A percentile compares a stretch with the other conserved stretches of the same genome.
Evolutionary conservation across 2,888 invertebrate species (phyloP).

Genomic region (Ornithoptera alexandrae): DNA sequence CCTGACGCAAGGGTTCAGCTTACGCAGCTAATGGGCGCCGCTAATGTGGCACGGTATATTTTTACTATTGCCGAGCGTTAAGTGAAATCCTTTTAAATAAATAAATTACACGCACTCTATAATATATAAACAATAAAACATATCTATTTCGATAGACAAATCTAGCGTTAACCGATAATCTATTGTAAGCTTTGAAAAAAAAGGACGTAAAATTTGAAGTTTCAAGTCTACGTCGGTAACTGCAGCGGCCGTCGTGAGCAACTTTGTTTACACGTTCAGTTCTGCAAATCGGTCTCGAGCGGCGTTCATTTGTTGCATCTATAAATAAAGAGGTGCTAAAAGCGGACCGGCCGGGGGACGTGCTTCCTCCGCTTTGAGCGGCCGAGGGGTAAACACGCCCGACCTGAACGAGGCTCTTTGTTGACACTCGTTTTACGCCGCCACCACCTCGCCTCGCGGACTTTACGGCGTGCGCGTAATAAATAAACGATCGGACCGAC

Average conservation of each 20-base stretch:
- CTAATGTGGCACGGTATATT: not conserved
- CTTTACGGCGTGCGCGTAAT: conserved; percentile 59
- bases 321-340: conserved; percentile 79
- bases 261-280: conserved; percentile 66
- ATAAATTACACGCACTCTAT: not conserved
- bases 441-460: conserved; percentile 49
- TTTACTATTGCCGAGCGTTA: not conserved
- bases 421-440: conserved; percentile 74
- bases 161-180: not conserved
- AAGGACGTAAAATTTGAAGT: not conserved
- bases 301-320: conserved; percentile 67
- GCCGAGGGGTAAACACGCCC: conserved; percentile 72
- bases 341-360: conserved; percentile 74
- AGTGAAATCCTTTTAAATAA: not conserved
- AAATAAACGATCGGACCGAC: conserved; percentile 47
- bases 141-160: too few relatives aligned
- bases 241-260: conserved; percentile 42
- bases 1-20: conserved; percentile 60
- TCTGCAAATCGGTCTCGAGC: conserved; percentile 70
- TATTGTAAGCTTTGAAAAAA: not conserved
- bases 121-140: not conserved
- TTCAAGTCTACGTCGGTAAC: conserved; percentile 9
- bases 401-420: conserved; percentile 68
- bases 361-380: conserved; percentile 76
- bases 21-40: conserved; percentile 51